Evolutionary conservation across 2,888 invertebrate genomes (phyloP).

Genomic region (Lagria hirta): DNA sequence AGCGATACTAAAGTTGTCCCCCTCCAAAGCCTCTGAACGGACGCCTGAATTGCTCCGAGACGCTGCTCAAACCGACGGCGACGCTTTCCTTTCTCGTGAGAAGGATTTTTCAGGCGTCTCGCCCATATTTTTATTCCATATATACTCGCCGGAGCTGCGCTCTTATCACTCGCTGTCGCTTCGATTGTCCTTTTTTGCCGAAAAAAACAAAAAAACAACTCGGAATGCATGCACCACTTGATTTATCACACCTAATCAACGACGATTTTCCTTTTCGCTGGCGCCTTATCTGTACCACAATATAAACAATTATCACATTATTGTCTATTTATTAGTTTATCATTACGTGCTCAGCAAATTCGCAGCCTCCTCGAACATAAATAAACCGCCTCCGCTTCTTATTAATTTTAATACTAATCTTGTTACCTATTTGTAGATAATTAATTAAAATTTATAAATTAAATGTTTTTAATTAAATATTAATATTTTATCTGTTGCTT

Average conservation of each 20-base stretch:
- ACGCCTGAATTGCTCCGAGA: conserved; percentile 39
- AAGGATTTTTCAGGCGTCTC: conserved; percentile 1
- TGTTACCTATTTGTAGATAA: too few relatives aligned
- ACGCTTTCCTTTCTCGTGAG: conserved; percentile 16
- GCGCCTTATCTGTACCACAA: conserved; percentile 10
- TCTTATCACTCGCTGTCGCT: too few relatives aligned
- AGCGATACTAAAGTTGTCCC: conserved; percentile 50
- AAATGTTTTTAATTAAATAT: too few relatives aligned
- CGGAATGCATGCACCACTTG: conserved; percentile 10
- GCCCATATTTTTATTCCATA: background rate
- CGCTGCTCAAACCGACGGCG: conserved; percentile 28
- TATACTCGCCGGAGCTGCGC: conserved; percentile 1
- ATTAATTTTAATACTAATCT: too few relatives aligned
- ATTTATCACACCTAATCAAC: conserved; percentile 11
- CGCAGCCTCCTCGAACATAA: too few relatives aligned
- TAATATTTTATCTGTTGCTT: too few relatives aligned
- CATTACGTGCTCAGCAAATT: too few relatives aligned
- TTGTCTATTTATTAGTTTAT: conserved; percentile 21
- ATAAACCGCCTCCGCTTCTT: too few relatives aligned
- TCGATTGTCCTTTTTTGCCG: too few relatives aligned
- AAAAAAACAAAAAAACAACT: too few relatives aligned
- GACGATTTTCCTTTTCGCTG: conserved; percentile 8
- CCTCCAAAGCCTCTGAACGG: conserved; percentile 44
- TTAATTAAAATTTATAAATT: too few relatives aligned
- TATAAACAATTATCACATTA: conserved; percentile 15